Evolutionary conservation across 2,797 vertebrate genomes (phyloP), one percentile per base, ranked within the genome.

Genomic region (Glossophaga mutica): DNA sequence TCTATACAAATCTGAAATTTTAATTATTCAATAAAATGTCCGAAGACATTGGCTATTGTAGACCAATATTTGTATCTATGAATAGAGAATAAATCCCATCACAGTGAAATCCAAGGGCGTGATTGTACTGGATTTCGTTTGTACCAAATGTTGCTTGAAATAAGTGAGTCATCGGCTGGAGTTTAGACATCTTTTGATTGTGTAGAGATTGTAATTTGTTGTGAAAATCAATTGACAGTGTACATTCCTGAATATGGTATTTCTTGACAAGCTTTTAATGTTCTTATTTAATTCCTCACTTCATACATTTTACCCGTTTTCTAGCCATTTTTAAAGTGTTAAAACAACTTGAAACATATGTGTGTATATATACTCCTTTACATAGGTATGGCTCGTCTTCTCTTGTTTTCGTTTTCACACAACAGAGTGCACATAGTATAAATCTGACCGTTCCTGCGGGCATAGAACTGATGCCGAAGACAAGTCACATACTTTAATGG

Each of bases 11-110:
- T 34, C 37, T 77, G 32, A 62, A 11, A n/a, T 81, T 84, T 85
- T 19, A 83, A 85, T 71, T 89, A 97, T 93, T 91, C 59, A 44
- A 22, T 59, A 87, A 93, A 91, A 83, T 94, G 62, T 84, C 44
- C 76, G 89, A 18, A 65, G 52, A 44, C 37, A 77, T 92, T 70
- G n/a, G 21, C 67, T 68, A 91, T 62, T 83, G 50, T 89, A 92
- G 19, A 29, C 19, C 37, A 73, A 48, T 37, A 34, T 89, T 89
- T 42, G 70, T 74, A 74, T n/a, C 52, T 48, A 24, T n/a, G n/a
- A 84, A 79, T 16, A 21, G 2, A 70, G 77, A 93, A 44, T 85
- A 87, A 78, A 39, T 81, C 19, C 24, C 15, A 78, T 57, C 48
- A 78, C 65, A 90, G 84, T 29, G 57, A 92, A 85, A 74, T 52